A percentile compares a stretch with the other conserved stretches of the same genome.
Evolutionary conservation across 2,888 invertebrate genomes (phyloP).

Genomic region (Geotrupes spiniger): DNA sequence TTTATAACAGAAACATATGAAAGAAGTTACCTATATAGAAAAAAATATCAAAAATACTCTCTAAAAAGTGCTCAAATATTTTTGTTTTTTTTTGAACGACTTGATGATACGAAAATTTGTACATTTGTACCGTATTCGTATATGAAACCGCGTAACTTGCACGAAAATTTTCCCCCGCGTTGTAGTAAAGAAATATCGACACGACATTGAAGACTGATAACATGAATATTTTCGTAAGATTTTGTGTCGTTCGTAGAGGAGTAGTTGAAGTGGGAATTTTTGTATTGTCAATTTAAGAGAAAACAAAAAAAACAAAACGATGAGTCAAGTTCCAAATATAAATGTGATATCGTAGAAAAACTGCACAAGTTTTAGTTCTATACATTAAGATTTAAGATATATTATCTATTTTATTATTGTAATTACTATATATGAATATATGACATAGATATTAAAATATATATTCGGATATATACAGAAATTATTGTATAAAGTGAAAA

Average conservation of each 20-base stretch:
- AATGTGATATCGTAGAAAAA: conserved; percentile 48
- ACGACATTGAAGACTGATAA: too few relatives aligned
- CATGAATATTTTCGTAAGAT: too few relatives aligned
- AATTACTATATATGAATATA: conserved; percentile 27
- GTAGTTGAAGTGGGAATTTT: conserved; percentile 2
- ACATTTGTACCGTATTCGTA: conserved; percentile 10
- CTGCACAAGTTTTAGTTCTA: conserved; percentile 43
- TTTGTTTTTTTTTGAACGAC: conserved; percentile 26
- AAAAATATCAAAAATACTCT: conserved; percentile 22
- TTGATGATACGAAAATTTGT: conserved; percentile 25
- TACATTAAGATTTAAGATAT: conserved; percentile 23
- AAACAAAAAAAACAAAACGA: conserved; percentile 10
- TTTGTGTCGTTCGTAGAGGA: too few relatives aligned
- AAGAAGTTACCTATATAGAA: conserved; percentile 27
- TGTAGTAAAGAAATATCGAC: too few relatives aligned
- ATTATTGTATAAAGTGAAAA: conserved; percentile 18
- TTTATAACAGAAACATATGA: conserved; percentile 5
- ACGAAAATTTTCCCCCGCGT: too few relatives aligned
- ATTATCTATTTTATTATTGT: conserved; percentile 28
- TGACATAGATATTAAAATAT: conserved; percentile 18
- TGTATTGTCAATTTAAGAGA: conserved; percentile 14
- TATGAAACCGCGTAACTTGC: too few relatives aligned
- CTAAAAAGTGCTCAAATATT: conserved; percentile 31
- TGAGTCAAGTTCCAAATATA: conserved; percentile 33
- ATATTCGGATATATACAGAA: conserved; percentile 13